phyloP scores from a whole-genome alignment of 2,113 vertebrate species.

The Hippocampus mohnikei region DNA sequence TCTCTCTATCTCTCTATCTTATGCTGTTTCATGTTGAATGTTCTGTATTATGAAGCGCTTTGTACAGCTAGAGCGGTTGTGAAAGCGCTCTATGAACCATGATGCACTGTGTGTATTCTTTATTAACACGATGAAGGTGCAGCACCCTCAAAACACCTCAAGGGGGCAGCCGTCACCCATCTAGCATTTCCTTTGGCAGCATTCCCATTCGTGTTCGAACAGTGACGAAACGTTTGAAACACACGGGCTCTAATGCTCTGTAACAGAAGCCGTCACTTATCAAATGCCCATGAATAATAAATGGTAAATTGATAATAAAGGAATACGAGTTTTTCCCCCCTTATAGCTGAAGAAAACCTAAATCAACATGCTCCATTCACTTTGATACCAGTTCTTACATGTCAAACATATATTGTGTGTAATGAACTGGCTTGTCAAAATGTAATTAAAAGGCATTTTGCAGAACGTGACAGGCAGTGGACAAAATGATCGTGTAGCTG shows the following conservation, averaged over 20 bases:
- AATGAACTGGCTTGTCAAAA: constrained; percentile 15
- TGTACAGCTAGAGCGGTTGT: too few species aligned
- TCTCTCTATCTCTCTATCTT: too few species aligned
- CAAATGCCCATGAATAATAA: background rate
- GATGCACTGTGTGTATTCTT: background rate
- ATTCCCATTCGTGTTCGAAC: background rate
- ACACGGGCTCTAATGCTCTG: background rate
- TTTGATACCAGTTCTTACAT: background rate
- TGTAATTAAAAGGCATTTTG: background rate
- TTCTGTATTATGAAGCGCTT: too few species aligned
- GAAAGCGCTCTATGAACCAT: too few species aligned
- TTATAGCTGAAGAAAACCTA: background rate
- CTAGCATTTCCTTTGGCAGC: background rate
- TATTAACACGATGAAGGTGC: background rate
- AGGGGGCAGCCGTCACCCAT: constrained; percentile 57
- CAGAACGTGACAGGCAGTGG: background rate
- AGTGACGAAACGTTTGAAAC: background rate
- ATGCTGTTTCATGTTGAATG: too few species aligned
- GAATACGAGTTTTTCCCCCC: background rate
- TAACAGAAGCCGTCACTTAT: background rate
- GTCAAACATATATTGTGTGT: constrained; percentile 5
- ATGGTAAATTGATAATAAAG: background rate
- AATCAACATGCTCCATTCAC: background rate
- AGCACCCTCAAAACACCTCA: constrained; percentile 14
- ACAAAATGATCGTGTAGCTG: background rate